Conservation (phyloP, 2,113 vertebrate species). For the Poeciliopsis occidentalis region DNA sequence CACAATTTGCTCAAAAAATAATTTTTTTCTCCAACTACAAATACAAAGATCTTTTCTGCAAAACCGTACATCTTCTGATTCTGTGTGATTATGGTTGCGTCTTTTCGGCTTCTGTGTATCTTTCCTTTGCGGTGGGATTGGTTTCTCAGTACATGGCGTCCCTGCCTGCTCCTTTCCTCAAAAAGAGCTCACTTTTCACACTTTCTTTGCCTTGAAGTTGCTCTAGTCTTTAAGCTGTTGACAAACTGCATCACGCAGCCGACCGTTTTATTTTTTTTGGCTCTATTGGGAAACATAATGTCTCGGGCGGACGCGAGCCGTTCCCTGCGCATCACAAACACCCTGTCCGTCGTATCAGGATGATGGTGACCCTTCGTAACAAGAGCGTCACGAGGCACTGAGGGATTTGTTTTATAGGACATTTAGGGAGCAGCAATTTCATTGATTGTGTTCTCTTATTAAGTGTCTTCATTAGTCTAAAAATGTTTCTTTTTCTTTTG, state of each 20-base stretch:
- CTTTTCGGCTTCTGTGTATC: neutral
- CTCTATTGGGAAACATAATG: neutral
- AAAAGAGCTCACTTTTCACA: neutral
- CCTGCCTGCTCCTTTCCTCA: neutral
- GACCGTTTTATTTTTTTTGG: neutral
- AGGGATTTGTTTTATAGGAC: neutral
- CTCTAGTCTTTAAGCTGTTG: neutral
- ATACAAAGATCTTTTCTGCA: neutral
- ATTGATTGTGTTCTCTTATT: neutral
- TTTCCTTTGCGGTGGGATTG: neutral
- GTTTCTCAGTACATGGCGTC: neutral
- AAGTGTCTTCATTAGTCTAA: neutral
- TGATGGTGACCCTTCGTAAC: neutral
- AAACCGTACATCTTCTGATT: neutral
- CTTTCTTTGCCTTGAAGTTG: neutral
- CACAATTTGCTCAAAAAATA: neutral
- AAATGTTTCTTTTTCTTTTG: neutral
- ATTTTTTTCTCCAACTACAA: neutral
- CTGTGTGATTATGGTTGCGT: neutral
- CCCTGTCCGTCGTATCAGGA: neutral
- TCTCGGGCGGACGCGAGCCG: neutral
- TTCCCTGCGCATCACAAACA: neutral
- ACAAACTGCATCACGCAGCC: neutral
- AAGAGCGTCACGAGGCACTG: neutral
- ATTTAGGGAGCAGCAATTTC: conserved; percentile 2